phyloP scores from a whole-genome alignment of 1,140 invertebrate species.

The Armadillidium nasatum region DNA sequence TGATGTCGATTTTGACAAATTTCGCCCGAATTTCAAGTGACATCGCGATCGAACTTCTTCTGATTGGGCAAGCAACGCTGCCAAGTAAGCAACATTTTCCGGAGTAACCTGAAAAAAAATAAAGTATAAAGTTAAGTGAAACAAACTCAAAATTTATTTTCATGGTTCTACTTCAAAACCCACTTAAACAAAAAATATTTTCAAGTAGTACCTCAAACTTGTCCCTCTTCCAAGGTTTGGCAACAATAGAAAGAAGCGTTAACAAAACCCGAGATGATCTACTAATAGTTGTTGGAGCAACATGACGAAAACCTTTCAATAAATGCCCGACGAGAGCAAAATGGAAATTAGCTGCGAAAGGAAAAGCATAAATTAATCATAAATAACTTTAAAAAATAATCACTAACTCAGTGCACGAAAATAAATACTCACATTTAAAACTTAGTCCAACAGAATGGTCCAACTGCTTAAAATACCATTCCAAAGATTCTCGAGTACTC shows the following conservation, averaged over 20 bases:
- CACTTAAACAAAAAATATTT: too few species aligned
- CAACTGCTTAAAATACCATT: constrained; percentile 96
- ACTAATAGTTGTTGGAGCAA: constrained; percentile 83
- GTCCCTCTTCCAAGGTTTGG: constrained; percentile 77
- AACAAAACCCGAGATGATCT: constrained; percentile 83
- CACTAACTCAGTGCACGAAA: neutral
- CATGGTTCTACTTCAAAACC: too few species aligned
- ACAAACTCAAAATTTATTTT: too few species aligned
- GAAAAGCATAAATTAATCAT: neutral
- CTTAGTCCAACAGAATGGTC: constrained; percentile 89
- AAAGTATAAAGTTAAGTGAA: too few species aligned
- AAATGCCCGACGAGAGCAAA: constrained; percentile 96
- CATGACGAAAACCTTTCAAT: constrained; percentile 91
- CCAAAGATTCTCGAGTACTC: constrained; percentile 89
- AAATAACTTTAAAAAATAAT: neutral
- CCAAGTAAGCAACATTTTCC: constrained; percentile 54
- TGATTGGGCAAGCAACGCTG: constrained; percentile 88
- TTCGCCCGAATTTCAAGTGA: constrained; percentile 79
- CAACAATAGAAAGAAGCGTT: constrained; percentile 80
- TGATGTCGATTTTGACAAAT: constrained; percentile 53
- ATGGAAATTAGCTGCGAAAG: constrained; percentile 81
- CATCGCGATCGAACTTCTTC: constrained; percentile 93
- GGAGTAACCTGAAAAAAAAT: constrained; percentile 37
- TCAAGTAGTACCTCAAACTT: constrained; percentile 71
- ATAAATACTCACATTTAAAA: constrained; percentile 55